These are phyloP conservation scores for Drosophila recens DNA, from an alignment of 2,888 invertebrate genomes.

Conservation along the genomic window DNA sequence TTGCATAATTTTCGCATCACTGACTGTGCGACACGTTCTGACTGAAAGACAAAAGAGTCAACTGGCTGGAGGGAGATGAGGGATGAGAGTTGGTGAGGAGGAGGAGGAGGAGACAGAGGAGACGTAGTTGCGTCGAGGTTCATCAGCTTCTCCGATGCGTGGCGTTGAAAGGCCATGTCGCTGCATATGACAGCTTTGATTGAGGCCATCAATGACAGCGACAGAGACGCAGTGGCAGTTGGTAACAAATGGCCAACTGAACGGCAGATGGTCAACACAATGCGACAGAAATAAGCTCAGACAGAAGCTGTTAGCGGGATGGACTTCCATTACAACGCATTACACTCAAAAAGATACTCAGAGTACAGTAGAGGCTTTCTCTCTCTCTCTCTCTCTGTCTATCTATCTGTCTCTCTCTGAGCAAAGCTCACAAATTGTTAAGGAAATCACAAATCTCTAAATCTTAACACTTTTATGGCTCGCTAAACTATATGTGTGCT, in stretches of 20 bases:
- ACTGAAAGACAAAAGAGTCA: slow-evolving; percentile 19
- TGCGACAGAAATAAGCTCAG: slow-evolving; percentile 37
- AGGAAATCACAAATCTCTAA: slow-evolving; percentile 28
- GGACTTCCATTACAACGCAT: slow-evolving; percentile 13
- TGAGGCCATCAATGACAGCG: slow-evolving; percentile 73
- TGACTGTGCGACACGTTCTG: slow-evolving; percentile 27
- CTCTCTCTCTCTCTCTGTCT: neutral
- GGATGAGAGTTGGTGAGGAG: neutral
- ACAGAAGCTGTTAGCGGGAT: slow-evolving; percentile 39
- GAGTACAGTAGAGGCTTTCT: neutral
- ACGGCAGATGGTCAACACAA: slow-evolving; percentile 32
- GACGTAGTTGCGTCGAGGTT: neutral
- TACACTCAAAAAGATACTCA: neutral
- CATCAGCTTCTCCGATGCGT: slow-evolving; percentile 28
- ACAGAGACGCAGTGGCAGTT: slow-evolving; percentile 4
- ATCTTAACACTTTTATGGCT: slow-evolving; percentile 18
- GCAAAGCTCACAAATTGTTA: slow-evolving; percentile 39
- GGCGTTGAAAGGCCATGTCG: slow-evolving; percentile 47
- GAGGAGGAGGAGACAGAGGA: neutral
- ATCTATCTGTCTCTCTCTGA: neutral
- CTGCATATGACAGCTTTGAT: slow-evolving; percentile 74
- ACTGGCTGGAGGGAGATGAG: neutral
- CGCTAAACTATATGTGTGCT: slow-evolving; percentile 18
- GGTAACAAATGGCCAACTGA: slow-evolving; percentile 52
- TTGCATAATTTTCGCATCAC: slow-evolving; percentile 64